These are phyloP conservation scores for Prunella strophiata DNA, from an alignment of 2,797 vertebrate genomes.

Conservation along the genomic window DNA sequence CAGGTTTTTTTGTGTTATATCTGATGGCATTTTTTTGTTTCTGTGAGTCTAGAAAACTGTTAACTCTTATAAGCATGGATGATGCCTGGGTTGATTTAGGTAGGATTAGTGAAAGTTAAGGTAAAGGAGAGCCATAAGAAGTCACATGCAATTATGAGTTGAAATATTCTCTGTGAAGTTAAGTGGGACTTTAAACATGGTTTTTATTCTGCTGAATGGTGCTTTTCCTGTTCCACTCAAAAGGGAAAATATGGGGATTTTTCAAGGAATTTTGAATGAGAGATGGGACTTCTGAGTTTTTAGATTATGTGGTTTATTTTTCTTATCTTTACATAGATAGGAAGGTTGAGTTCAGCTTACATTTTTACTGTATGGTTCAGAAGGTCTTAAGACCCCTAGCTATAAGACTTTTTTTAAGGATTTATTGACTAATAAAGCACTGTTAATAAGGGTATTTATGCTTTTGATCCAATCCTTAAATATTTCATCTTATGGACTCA, in stretches of 20 bases:
- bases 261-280: not conserved
- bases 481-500: not conserved
- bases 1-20: not conserved
- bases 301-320: not conserved
- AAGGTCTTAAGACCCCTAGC: not conserved
- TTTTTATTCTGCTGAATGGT: not conserved
- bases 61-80: not conserved
- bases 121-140: not conserved
- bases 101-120: not conserved
- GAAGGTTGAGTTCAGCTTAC: not conserved
- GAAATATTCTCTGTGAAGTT: not conserved
- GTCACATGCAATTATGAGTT: not conserved
- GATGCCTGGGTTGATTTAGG: not conserved
- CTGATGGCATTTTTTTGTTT: not conserved
- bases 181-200: not conserved
- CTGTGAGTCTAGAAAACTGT: not conserved
- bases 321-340: not conserved
- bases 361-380: not conserved
- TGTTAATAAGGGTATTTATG: not conserved
- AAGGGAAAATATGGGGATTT: not conserved
- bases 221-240: not conserved
- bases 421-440: not conserved
- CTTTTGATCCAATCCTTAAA: not conserved
- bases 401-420: not conserved
- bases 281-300: not conserved